Base-by-base conservation (phyloP, 2,888 invertebrate species). In the Lingula anatina region DNA sequence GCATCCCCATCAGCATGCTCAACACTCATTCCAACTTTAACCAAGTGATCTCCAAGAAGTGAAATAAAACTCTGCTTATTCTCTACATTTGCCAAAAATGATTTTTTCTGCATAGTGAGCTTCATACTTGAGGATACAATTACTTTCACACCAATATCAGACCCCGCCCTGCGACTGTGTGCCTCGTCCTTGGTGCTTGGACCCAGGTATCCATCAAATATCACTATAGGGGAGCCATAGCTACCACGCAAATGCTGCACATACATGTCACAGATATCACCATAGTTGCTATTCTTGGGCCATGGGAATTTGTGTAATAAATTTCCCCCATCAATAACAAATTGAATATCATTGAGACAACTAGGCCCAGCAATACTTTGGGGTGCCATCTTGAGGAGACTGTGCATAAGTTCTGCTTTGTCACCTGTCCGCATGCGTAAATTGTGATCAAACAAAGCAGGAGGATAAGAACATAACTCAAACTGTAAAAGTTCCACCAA, bases 311-410 rank as follows among this genome's bases (percentile, higher is more conserved):
- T 20, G 18, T 31, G 27, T n/a, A 44, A 9, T 15, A 44, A 23
- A 18, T 26, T 31, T 7, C 31, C 44, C 5, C 27, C 44, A 44
- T 44, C 44, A 26, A 28, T n/a, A n/a, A n/a, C n/a, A n/a, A n/a
- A n/a, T n/a, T n/a, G 44, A 15, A 44, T 25, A 23, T 44, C 7
- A 27, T 28, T 26, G 20, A 21, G 9, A 25, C 28, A n/a, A 21
- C 25, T 5, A 23, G 24, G n/a, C 15, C 18, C 5, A 5, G n/a
- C 9, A 9, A 31, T 7, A 20, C 15, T 26, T n/a, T 26, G 44
- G 20, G 44, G 28, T 28, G 23, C 44, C 5, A 31, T 4, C 5
- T n/a, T 15, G 27, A 26, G 28, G 28, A 44, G 5, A 7, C 15
- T 20, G 5, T 44, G 7, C 5, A 31, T 31, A 7, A 44, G 27